Evolutionary conservation across 2,113 vertebrate genomes (phyloP), one percentile per base, ranked within the genome.

Genomic region (Otocyon megalotis): DNA sequence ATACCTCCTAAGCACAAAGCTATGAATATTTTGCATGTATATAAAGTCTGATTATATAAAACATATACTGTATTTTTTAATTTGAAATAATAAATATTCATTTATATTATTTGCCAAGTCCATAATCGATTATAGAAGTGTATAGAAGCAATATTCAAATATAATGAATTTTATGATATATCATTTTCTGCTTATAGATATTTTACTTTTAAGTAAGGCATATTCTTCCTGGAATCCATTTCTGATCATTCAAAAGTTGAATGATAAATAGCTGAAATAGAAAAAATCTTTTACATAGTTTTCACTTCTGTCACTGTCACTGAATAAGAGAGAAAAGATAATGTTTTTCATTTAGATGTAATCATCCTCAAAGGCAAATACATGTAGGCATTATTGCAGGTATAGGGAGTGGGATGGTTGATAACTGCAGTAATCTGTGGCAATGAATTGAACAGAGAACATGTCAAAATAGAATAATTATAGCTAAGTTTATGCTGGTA

Each of bases 381-480:
- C 5, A 53, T 19, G 14, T 15, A 10, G 48, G 9, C n/a, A 53
- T 53, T 93, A 35, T 79, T 83, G 50, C 12, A 67, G 28, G 32
- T 16, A 13, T 24, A 60, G 12, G 71, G 16, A 22, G 11, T 54
- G 1, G 93, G 82, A 97, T 96, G 93, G 84, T 92, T 94, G 97
- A 94, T 96, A 98, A 50, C 90, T 94, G 91, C 54, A 96, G 87
- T 90, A 96, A 97, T 97, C 97, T 98, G 97, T 97, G 88, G 92
- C 97, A 97, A 97, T 65, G 97, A 90, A 97, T 96, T 32, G 67
- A 97, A 98, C 97, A 86, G 91, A 98, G 71, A 94, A 83, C 71
- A 58, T 85, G 79, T 97, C 81, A 98, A 96, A 94, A 97, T 62
- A 96, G 0, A 92, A 93, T 60, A 86, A 74, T 77, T 54, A 83